Evolutionary conservation across 1,140 invertebrate species (phyloP), one percentile per base, ranked within the genome.

Genomic region (Pseudomyrmex cubaensis): DNA sequence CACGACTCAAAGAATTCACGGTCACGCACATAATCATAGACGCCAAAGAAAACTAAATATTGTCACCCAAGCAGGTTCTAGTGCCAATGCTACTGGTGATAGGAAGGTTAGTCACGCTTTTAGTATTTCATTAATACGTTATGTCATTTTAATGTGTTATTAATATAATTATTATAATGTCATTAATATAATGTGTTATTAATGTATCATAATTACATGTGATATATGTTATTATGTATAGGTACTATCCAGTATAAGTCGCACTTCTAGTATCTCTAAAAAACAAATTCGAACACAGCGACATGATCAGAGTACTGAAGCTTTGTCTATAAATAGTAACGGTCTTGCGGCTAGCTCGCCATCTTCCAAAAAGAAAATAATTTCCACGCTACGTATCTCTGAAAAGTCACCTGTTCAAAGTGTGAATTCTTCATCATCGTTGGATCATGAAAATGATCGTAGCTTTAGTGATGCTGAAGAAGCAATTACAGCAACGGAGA

Each of bases 391-490:
- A 72, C 88, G 90, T 87, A 89, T 90, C 64, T 88, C 90, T 50
- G 91, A 90, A 85, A 92, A 90, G 72, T 89, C 90, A 20, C 90
- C 90, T 78, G 88, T 89, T 82, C 91, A 88, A 56, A 89, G 85
- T 90, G 72, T 89, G 46, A 85, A 91, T 85, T 87, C 35, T 35
- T 35, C 87, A 50, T 90, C 89, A 82, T 89, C 90, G 9, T 89
- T 92, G 77, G 92, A 94, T 88, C 88, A 93, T 90, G 92, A 93
- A 90, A 90, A 92, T 85, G 93, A 92, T 84, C 89, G 91, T 44
- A 93, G 90, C 64, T 93, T 92, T 83, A 94, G 93, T 62, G 93
- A 94, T 91, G 93, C 93, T 22, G 93, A 94, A 78, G 93, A 94
- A 92, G 92, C 93, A 77, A 92, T 93, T 78, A 85, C 91, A 62